Evolutionary conservation across 2,888 invertebrate genomes (phyloP), one percentile per base, ranked within the genome.

Genomic region (Scaptomyza tumidula): DNA sequence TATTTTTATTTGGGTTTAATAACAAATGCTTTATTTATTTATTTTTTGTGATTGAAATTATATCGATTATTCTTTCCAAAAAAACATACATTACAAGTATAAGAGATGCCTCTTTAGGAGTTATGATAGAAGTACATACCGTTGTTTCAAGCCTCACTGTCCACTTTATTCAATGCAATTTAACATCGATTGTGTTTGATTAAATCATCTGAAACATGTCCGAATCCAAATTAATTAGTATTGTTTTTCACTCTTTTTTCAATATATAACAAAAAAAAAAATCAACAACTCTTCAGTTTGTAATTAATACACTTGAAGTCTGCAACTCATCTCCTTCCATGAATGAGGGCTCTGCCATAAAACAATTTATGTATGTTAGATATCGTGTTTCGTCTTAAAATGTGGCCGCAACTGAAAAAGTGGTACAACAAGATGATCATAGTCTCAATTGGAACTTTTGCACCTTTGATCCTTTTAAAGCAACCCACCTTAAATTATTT

Each of bases 91-190:
- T 45, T 16, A 33, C 56, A 49, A 44, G 10, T 49, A 53, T 33
- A 48, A 9, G 29, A 59, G 19, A 41, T 49, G 75, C 62, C 70
- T 50, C 37, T 58, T 58, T 49, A 33, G 77, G 73, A 77, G 80
- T 68, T 82, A 82, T 70, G 76, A 80, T 73, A 80, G 82, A 81
- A 79, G 80, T 80, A 80, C 79, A 44, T 80, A 80, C 79, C 79
- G 57, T 55, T 49, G 39, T 75, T 64, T 43, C 63, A 57, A 61
- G 68, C 75, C 62, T 61, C 53, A 56, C 67, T 64, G 71, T 75
- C 79, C 75, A 75, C 74, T 71, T 75, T 44, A 65, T 43, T 64
- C 60, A 64, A 64, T 58, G 62, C 19, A 57, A 56, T 61, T 33
- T 48, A 16, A 70, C 65, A 78, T 58, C 55, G 58, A 73, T 31